Evolutionary conservation across 2,797 vertebrate species (phyloP), one percentile per base, ranked within the genome.

Genomic region (Arrhamphus sclerolepis): DNA sequence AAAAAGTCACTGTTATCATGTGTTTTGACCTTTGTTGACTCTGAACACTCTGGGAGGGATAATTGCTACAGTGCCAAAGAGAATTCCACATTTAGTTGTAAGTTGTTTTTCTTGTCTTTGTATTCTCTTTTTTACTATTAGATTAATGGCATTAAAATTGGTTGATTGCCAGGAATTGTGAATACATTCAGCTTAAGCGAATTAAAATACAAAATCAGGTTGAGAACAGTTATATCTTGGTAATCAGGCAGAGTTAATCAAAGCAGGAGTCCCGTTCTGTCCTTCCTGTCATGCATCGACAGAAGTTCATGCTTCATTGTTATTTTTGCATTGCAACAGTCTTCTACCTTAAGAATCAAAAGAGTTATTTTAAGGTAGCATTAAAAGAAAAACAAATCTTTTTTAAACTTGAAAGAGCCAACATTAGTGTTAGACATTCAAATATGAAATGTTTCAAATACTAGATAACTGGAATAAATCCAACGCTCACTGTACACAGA

Each of bases 401-500:
- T n/a, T n/a, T n/a, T n/a, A n/a, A n/a, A n/a, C n/a, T n/a, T n/a
- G n/a, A n/a, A n/a, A n/a, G n/a, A n/a, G n/a, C n/a, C n/a, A n/a
- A n/a, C n/a, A n/a, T n/a, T n/a, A n/a, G n/a, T n/a, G n/a, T n/a
- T n/a, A n/a, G n/a, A n/a, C n/a, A n/a, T n/a, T n/a, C n/a, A n/a
- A n/a, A n/a, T n/a, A n/a, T n/a, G 24, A 26, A 6, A 6, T 26
- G 24, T 26, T 26, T 2, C 5, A 42, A 42, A 13, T 48, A 44
- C 7, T 29, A 60, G 34, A 39, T 6, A 41, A 41, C 24, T 26
- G 24, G 65, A 75, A 86, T 81, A 70, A 78, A 82, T 84, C 79
- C 84, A 78, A 84, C 75, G 67, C 72, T 84, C 68, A 78, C 83
- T 77, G 80, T 77, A 50, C 56, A 70, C 76, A 67, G 62, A 67